phyloP scores from a whole-genome alignment of 2,888 invertebrate species.

The Scaeva pyrastri region DNA sequence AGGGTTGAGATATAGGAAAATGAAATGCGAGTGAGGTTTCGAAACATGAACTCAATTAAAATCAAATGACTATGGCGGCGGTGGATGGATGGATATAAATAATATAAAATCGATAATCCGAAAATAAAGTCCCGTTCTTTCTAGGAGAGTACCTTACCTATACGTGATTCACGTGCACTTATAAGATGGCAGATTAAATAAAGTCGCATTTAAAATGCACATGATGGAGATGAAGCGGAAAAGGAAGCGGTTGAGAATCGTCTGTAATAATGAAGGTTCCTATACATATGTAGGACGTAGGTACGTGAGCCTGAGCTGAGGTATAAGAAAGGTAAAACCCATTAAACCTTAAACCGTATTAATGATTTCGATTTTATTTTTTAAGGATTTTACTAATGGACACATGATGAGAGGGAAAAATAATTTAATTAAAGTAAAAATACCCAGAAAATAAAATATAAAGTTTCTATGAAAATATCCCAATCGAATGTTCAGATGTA shows the following conservation, averaged over 20 bases:
- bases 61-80: slow-evolving; percentile 2
- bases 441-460: too few relatives aligned
- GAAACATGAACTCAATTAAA: slow-evolving; percentile 42
- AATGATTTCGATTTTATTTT: too few relatives aligned
- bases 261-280: background rate
- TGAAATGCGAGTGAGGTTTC: slow-evolving; percentile 20
- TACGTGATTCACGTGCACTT: slow-evolving; percentile 8
- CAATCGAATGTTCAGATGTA: too few relatives aligned
- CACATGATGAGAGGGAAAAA: too few relatives aligned
- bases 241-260: background rate
- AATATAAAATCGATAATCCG: slow-evolving; percentile 21
- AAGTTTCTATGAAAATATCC: too few relatives aligned
- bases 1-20: background rate
- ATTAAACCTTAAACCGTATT: too few relatives aligned
- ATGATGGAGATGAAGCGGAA: background rate
- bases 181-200: background rate
- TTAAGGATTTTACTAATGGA: too few relatives aligned
- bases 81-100: background rate
- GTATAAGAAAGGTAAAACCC: too few relatives aligned
- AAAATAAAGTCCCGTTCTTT: slow-evolving; percentile 4
- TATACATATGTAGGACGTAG: too few relatives aligned
- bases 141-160: background rate
- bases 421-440: too few relatives aligned
- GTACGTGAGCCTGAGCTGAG: too few relatives aligned
- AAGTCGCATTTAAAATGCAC: background rate